A percentile compares a stretch with the other conserved stretches of the same genome.
phyloP scores from a whole-genome alignment of 2,113 vertebrate genomes.

The Ceuthmochares aereus region DNA sequence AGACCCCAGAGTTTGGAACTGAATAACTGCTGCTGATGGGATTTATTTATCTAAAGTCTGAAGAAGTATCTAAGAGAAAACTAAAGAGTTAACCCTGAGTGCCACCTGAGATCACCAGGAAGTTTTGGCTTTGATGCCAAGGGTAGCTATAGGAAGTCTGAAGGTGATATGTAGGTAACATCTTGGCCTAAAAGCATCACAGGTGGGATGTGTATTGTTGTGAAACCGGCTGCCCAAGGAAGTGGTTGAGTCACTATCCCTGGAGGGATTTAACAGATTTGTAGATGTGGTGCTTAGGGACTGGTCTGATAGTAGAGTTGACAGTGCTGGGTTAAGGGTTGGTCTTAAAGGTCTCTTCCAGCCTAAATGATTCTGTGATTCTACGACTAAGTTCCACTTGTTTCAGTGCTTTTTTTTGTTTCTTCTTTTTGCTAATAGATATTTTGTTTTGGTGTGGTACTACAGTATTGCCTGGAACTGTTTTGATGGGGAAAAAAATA shows the following conservation, averaged over 20 bases:
- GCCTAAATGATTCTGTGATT: no score
- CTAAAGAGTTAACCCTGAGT: not conserved
- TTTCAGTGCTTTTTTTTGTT: not conserved
- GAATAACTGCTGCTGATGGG: not conserved
- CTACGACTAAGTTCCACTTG: no score
- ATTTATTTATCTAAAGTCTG: not conserved
- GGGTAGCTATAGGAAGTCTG: not conserved
- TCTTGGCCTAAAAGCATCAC: not conserved
- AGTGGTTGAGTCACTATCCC: no score
- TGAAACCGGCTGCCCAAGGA: not conserved
- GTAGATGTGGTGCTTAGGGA: no score
- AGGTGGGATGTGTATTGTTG: not conserved
- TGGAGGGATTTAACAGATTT: no score
- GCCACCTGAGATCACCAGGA: not conserved
- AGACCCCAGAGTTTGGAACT: not conserved
- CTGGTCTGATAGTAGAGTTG: no score
- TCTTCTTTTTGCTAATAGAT: not conserved
- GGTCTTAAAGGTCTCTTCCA: no score
- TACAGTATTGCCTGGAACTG: fast-evolving
- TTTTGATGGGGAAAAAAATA: not conserved
- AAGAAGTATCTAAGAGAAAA: not conserved
- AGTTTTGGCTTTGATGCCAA: not conserved
- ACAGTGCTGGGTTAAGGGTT: no score
- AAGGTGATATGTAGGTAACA: not conserved
- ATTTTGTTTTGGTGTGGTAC: not conserved